A percentile compares a stretch with the other conserved stretches of the same genome.
These are phyloP conservation scores for Callipepla californica DNA, from an alignment of 2,113 vertebrate species.

Conservation along the genomic window DNA sequence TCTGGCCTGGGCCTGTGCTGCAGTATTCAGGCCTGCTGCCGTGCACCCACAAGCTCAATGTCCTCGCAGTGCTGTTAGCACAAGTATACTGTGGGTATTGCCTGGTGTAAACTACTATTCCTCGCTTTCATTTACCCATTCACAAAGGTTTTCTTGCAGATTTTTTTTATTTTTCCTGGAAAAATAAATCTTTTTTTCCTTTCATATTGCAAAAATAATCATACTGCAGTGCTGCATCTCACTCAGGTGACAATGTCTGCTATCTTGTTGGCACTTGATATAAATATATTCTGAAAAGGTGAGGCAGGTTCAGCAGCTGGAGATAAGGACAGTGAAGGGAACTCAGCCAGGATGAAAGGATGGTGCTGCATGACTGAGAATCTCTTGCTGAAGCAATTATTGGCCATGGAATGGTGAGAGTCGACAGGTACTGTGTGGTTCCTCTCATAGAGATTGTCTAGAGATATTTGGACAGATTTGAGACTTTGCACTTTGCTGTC, in stretches of 20 bases:
- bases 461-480: background rate
- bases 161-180: background rate
- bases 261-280: conserved; percentile 2
- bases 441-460: background rate
- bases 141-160: background rate
- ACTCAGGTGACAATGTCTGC: background rate
- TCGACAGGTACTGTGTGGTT: background rate
- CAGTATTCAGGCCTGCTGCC: background rate
- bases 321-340: conserved; percentile 23
- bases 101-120: background rate
- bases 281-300: conserved; percentile 45
- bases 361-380: conserved; percentile 21
- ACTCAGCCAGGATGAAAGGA: conserved; percentile 17
- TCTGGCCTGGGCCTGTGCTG: background rate
- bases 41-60: background rate
- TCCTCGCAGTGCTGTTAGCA: background rate
- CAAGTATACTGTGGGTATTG: background rate
- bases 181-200: background rate
- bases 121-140: background rate
- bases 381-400: conserved; percentile 8
- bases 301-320: conserved; percentile 12
- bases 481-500: background rate
- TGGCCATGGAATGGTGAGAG: background rate
- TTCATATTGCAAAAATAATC: background rate
- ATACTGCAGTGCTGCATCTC: background rate